Base-by-base conservation (phyloP, 2,888 invertebrate species). In the Incurvaria masculella region DNA sequence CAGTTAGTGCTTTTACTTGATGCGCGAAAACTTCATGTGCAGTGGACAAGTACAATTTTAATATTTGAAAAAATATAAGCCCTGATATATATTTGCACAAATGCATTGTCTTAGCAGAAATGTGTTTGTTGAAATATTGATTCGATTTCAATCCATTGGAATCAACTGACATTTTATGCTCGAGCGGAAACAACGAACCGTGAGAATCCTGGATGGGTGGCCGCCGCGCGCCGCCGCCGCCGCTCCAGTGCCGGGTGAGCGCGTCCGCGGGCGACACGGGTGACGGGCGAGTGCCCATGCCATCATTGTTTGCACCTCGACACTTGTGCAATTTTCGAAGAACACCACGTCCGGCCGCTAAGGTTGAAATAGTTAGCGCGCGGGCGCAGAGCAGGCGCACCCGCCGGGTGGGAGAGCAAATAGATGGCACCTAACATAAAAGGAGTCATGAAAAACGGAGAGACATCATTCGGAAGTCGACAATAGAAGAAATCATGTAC, bases 361-460 rank as follows among this genome's bases (percentile, higher is more conserved):
- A 78, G 78, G 76, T 73, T 78, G 75, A 76, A 76, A 66, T 69
- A 70, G 72, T 78, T 78, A 78, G 78, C 78, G 66, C 63, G 60
- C 62, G 64, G 67, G 68, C 64, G 65, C 59, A 54, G 51, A 62
- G 63, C 66, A 64, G 64, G 67, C 68, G 67, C 66, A n/a, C n/a
- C n/a, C n/a, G 67, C 62, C 74, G 68, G 76, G 73, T 74, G 76
- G 76, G 73, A 69, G 71, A 71, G 78, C 68, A 73, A 78, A 78
- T 75, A 78, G 66, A 68, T 72, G 70, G n/a, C 70, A 58, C 60
- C 68, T 71, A 74, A 76, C 75, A 69, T 75, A 78, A 72, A 78
- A 63, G 70, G 70, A 65, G 59, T 63, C 60, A 64, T 62, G 63
- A 61, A 66, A 61, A 66, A 64, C 71, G 70, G 70, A 72, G 73